Evolutionary conservation across 2,797 vertebrate species (phyloP).

Genomic region (Dryobates pubescens): DNA sequence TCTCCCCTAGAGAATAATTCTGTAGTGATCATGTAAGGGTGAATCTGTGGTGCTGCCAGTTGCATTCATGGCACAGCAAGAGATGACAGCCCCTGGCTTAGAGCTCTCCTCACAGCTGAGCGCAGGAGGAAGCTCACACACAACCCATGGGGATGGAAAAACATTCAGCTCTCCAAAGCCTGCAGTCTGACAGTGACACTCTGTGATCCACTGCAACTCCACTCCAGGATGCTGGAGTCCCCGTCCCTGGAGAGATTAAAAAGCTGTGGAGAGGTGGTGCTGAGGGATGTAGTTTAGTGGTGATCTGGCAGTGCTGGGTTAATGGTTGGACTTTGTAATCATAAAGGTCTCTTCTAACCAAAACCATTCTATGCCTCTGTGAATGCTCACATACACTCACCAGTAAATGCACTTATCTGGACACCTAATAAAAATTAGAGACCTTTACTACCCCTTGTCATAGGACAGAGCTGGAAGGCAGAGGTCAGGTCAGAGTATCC

Average conservation of each 20-base stretch:
- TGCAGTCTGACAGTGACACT: not conserved
- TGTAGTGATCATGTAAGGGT: not conserved
- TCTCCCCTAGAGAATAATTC: not conserved
- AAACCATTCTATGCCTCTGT: too few relatives aligned
- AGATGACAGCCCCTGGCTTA: not conserved
- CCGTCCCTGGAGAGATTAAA: too few relatives aligned
- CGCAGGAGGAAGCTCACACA: not conserved
- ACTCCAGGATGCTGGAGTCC: too few relatives aligned
- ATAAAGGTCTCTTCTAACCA: too few relatives aligned
- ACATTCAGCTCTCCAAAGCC: not conserved
- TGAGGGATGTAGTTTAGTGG: too few relatives aligned
- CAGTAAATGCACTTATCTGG: not conserved
- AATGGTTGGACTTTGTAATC: too few relatives aligned
- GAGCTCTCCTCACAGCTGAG: not conserved
- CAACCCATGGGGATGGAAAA: rapidly evolving
- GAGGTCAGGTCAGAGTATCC: not conserved
- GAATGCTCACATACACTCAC: not conserved
- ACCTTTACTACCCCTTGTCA: not conserved
- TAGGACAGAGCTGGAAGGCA: not conserved
- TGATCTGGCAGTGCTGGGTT: too few relatives aligned
- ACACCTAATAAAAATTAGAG: not conserved
- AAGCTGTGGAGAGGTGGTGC: too few relatives aligned
- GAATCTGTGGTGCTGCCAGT: not conserved
- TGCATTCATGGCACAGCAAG: rapidly evolving
- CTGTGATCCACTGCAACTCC: not conserved